A percentile compares a stretch with the other conserved stretches of the same genome.
Evolutionary conservation across 2,797 vertebrate genomes (phyloP).

Genomic region (Aeoliscus strigatus): DNA sequence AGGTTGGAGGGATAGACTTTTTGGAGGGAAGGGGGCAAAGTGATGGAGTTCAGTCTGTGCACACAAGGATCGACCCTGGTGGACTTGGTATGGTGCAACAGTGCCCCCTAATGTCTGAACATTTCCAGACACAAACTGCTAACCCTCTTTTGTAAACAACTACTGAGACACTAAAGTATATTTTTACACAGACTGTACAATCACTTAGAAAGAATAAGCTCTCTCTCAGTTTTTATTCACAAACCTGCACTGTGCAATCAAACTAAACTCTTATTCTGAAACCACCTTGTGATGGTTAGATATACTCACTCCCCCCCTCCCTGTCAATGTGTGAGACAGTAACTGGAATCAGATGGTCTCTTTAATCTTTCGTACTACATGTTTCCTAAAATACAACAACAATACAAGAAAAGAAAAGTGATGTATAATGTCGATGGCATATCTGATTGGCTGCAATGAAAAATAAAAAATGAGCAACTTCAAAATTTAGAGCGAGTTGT

Average conservation of each 20-base stretch:
- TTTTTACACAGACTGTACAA: background rate
- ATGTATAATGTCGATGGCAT: too few species aligned
- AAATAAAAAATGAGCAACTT: too few species aligned
- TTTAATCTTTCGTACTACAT: slow-evolving; percentile 39
- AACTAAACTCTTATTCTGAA: slow-evolving; percentile 55
- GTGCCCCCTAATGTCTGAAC: slow-evolving; percentile 56
- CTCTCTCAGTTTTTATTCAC: background rate
- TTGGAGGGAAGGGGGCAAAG: too few species aligned
- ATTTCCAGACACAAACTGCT: slow-evolving; percentile 1
- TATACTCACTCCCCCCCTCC: slow-evolving; percentile 5
- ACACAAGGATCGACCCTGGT: background rate
- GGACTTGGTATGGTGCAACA: slow-evolving; percentile 41
- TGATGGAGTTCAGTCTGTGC: slow-evolving; percentile 8
- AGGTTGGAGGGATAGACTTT: slow-evolving; percentile 27
- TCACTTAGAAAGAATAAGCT: background rate
- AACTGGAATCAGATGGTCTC: slow-evolving; percentile 51
- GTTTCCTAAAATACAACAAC: slow-evolving; percentile 12
- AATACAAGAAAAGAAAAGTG: too few species aligned
- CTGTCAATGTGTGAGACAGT: slow-evolving; percentile 51
- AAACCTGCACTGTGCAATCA: background rate
- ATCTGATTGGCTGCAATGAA: slow-evolving; percentile 17
- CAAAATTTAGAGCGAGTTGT: slow-evolving; percentile 20
- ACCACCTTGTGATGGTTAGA: slow-evolving; percentile 8
- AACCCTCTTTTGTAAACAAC: slow-evolving; percentile 7
- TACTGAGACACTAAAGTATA: background rate